Evolutionary conservation across 2,113 vertebrate species (phyloP), one percentile per base, ranked within the genome.

Genomic region (Casuarius casuarius): DNA sequence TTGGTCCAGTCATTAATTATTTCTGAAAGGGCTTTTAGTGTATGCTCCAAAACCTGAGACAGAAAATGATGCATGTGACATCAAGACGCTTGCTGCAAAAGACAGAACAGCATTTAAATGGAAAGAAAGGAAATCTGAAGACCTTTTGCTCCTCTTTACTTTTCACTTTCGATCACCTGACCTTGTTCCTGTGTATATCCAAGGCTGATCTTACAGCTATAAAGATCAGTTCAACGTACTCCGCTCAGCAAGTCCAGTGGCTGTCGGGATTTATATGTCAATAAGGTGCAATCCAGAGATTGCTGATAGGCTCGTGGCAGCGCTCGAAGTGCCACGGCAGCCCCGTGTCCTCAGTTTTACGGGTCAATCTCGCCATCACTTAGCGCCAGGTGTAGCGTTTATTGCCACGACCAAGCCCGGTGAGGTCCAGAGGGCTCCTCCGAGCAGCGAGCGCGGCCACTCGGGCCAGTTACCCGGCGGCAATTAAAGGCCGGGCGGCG

Each of bases 11-110:
- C 94, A 92, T 97, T 94, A 97, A 97, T 95, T 95, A 94, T 95
- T 97, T 97, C 88, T 96, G 90, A 95, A 93, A 85, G 83, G 85
- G 93, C 96, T 97, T 96, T 96, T 96, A 93, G 61, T 46, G 16
- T 58, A 80, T 4, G 20, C 72, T 89, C 95, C 87, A 91, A 92
- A 96, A 95, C 54, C 73, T 33, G 52, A 87, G 96, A 77, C 78
- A 83, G 85, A 82, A 91, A 87, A 72, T 66, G n/a, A 80, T 3
- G 29, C 87, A 63, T 10, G 0, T 73, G 90, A 81, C 89, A 83
- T 58, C 81, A 72, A 90, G 95, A 87, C 28, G 44, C 56, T 89
- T 0, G 0, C 83, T 62, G 67, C 18, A 11, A 40, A 58, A 10
- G 33, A 18, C 22, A 44, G 40, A 44, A 49, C n/a, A 90, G 42